Evolutionary conservation across 2,113 vertebrate species (phyloP).

Genomic region (Caracal caracal): DNA sequence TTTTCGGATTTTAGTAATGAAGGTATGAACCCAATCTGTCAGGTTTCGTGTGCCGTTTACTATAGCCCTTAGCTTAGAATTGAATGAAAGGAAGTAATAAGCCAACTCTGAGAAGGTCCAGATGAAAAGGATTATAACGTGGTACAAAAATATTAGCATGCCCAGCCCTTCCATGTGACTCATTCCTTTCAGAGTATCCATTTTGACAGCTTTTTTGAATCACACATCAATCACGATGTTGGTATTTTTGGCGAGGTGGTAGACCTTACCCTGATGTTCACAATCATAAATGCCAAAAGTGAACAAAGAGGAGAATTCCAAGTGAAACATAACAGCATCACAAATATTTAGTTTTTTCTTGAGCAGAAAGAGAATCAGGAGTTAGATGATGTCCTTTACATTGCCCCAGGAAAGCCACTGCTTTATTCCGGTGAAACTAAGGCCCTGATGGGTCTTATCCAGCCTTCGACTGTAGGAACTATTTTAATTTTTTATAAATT

Average conservation of each 20-base stretch:
- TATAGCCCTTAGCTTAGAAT: constrained; percentile 55
- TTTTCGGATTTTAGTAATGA: constrained; percentile 63
- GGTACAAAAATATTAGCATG: constrained; percentile 72
- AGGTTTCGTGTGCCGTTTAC: constrained; percentile 64
- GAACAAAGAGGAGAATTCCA: constrained; percentile 68
- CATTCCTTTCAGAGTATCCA: constrained; percentile 69
- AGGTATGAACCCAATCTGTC: constrained; percentile 81
- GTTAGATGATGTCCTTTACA: neutral
- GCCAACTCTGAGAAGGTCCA: constrained; percentile 67
- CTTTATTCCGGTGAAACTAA: neutral
- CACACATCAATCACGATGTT: constrained; percentile 62
- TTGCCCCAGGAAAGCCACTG: constrained; percentile 7
- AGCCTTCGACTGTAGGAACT: neutral
- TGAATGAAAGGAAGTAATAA: constrained; percentile 75
- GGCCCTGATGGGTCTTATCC: neutral
- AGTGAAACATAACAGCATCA: constrained; percentile 47
- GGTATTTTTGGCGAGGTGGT: constrained; percentile 68
- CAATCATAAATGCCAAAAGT: constrained; percentile 54
- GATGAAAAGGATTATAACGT: constrained; percentile 78
- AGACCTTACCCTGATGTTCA: constrained; percentile 59
- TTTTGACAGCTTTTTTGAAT: constrained; percentile 80
- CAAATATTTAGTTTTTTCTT: constrained; percentile 29
- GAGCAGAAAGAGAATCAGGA: constrained; percentile 50
- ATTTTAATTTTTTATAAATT: neutral
- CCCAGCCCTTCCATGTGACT: constrained; percentile 62